Evolutionary conservation across 2,888 invertebrate genomes (phyloP).

Genomic region (Hedychridium roseum): DNA sequence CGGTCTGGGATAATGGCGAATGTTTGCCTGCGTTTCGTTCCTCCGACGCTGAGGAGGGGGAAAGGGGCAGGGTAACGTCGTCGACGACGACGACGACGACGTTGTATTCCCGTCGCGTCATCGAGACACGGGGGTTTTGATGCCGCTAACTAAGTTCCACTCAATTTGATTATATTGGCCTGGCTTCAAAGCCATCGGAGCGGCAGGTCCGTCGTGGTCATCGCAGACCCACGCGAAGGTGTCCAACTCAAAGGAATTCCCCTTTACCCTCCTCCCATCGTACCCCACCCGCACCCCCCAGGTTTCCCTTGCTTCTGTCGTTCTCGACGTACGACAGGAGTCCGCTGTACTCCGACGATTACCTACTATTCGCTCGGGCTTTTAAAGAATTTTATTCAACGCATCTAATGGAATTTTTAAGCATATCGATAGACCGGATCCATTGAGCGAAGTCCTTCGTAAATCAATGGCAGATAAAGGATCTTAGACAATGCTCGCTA

Average conservation of each 20-base stretch:
- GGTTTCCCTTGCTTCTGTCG: too few relatives aligned
- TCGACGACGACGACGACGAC: neutral
- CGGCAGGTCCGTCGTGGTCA: constrained; percentile 25
- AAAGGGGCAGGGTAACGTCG: too few relatives aligned
- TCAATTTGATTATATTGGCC: constrained; percentile 51
- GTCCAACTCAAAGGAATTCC: constrained; percentile 31
- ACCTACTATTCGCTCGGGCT: neutral
- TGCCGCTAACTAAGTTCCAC: constrained; percentile 46
- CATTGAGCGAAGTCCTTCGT: too few relatives aligned
- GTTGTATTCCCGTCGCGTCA: constrained; percentile 19
- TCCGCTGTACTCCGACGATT: neutral
- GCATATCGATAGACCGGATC: too few relatives aligned
- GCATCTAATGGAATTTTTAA: too few relatives aligned
- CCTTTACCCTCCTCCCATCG: constrained; percentile 9
- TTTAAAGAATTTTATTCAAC: neutral
- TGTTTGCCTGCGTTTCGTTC: too few relatives aligned
- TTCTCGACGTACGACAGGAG: too few relatives aligned
- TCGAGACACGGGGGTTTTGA: constrained; percentile 42
- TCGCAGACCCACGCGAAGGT: constrained; percentile 16
- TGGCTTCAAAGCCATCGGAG: constrained; percentile 40
- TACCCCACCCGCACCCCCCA: constrained; percentile 5
- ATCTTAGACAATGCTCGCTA: too few relatives aligned
- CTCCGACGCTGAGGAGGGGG: too few relatives aligned
- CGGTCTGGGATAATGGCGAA: too few relatives aligned
- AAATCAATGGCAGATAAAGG: too few relatives aligned